A percentile compares a stretch with the other conserved stretches of the same genome.
These are phyloP conservation scores for Heloderma charlesbogerti DNA, from an alignment of 2,113 vertebrate genomes.

Conservation along the genomic window DNA sequence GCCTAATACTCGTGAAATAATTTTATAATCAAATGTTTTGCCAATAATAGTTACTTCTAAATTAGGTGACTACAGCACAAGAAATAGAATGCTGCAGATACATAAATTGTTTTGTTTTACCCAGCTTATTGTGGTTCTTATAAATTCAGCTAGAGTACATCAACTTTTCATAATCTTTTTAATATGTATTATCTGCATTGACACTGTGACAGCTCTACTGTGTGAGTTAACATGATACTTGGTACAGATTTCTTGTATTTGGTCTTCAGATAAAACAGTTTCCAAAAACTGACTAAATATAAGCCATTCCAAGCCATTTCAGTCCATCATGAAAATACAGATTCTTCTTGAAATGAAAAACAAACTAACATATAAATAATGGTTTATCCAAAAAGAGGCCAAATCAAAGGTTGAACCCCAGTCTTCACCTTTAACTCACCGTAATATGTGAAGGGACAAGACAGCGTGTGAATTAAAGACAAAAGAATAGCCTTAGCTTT, in stretches of 20 bases:
- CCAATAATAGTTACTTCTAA: conserved; percentile 24
- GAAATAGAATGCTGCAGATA: conserved; percentile 46
- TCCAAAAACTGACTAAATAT: conserved; percentile 80
- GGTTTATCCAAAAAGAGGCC: conserved; percentile 74
- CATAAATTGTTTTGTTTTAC: conserved; percentile 74
- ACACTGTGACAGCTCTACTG: conserved; percentile 76
- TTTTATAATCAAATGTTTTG: conserved; percentile 22
- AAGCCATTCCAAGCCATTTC: conserved; percentile 80
- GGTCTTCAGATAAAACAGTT: conserved; percentile 82
- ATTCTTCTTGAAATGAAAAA: conserved; percentile 69
- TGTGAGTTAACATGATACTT: conserved; percentile 76
- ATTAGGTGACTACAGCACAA: conserved; percentile 26
- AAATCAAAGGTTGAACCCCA: conserved; percentile 63
- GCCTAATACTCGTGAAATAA: conserved; percentile 26
- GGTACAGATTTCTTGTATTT: conserved; percentile 80
- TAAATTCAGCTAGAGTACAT: conserved; percentile 77
- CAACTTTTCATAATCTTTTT: conserved; percentile 70
- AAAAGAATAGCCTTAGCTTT: conserved; percentile 59
- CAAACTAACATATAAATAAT: conserved; percentile 82
- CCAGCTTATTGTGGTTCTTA: conserved; percentile 71
- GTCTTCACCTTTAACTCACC: conserved; percentile 55
- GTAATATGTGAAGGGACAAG: conserved; percentile 62
- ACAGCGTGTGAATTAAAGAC: conserved; percentile 62
- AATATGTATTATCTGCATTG: conserved; percentile 75
- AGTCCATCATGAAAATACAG: conserved; percentile 78